phyloP scores from a whole-genome alignment of 2,888 invertebrate species.

The Lochmaea capreae region DNA sequence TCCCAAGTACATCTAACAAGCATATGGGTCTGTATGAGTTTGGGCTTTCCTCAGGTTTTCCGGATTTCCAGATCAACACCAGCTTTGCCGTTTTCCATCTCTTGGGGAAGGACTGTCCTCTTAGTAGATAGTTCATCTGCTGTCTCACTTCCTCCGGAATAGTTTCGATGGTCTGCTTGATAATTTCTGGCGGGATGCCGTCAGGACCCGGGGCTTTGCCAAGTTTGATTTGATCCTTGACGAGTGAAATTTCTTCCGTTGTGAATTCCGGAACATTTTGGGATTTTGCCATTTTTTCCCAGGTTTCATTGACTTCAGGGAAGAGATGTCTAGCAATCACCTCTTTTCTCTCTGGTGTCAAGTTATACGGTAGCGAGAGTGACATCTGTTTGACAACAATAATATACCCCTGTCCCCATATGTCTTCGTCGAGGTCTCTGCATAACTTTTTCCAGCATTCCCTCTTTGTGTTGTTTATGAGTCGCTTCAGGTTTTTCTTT shows the following conservation, averaged over 20 bases:
- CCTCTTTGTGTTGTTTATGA: neutral
- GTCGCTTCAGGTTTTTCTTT: neutral
- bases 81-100: neutral
- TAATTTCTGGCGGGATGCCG: neutral
- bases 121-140: neutral
- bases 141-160: neutral
- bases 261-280: neutral
- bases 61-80: neutral
- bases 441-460: neutral
- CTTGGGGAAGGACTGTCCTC: neutral
- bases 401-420: neutral
- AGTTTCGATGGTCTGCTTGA: neutral
- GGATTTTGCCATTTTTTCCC: neutral
- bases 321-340: neutral
- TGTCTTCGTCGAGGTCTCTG: neutral
- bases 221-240: neutral
- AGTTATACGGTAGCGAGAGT: neutral
- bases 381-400: neutral
- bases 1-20: conserved; percentile 33
- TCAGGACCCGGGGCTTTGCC: neutral
- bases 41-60: neutral
- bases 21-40: conserved; percentile 35
- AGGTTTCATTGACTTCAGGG: neutral
- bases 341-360: neutral
- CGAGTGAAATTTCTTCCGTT: neutral